Conservation (phyloP, 2,888 invertebrate species). For the Andrena haemorrhoa region DNA sequence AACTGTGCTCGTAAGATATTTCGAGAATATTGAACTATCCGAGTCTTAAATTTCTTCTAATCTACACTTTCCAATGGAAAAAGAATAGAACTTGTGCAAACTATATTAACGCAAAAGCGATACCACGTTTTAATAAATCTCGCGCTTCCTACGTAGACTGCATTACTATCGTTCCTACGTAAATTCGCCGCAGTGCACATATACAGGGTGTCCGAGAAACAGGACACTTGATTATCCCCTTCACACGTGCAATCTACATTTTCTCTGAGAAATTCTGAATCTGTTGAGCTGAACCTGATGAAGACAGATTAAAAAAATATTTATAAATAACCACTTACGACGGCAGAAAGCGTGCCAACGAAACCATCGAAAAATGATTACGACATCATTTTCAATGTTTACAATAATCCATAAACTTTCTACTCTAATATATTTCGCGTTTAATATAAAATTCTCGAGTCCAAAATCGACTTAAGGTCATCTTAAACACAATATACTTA, state of each 20-base stretch:
- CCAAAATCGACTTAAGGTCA: too few relatives aligned
- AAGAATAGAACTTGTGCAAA: neutral
- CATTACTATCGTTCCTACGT: slow-evolving; percentile 31
- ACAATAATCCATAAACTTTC: too few relatives aligned
- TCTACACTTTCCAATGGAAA: slow-evolving; percentile 1
- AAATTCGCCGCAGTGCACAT: slow-evolving; percentile 38
- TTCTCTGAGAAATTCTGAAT: too few relatives aligned
- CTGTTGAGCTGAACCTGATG: too few relatives aligned
- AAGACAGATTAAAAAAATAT: too few relatives aligned
- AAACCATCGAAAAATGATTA: too few relatives aligned
- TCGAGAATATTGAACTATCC: neutral
- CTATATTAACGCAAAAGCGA: neutral
- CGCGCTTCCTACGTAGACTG: slow-evolving; percentile 24
- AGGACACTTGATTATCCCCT: neutral
- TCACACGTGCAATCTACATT: neutral
- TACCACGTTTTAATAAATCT: slow-evolving; percentile 27
- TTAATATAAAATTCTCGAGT: too few relatives aligned
- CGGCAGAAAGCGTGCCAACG: too few relatives aligned
- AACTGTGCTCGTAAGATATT: neutral
- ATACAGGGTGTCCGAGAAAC: neutral
- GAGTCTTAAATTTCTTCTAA: neutral
- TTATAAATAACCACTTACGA: too few relatives aligned
- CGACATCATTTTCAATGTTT: too few relatives aligned
- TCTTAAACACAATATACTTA: too few relatives aligned
- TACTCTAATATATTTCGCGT: too few relatives aligned